Evolutionary conservation across 2,113 vertebrate genomes (phyloP).

Genomic region (Felis chaus): DNA sequence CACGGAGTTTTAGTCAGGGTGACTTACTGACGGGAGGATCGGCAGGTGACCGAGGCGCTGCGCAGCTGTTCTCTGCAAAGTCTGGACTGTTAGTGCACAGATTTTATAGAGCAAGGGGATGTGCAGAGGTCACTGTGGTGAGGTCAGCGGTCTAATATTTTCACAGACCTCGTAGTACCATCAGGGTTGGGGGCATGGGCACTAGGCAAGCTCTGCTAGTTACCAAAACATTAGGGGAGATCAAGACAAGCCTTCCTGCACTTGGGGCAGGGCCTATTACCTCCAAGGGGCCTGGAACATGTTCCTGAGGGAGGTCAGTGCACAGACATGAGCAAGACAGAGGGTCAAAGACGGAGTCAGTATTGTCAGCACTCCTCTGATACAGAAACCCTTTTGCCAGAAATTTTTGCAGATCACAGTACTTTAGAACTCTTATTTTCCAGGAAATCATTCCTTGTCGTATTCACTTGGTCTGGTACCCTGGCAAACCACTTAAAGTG

Average conservation of each 20-base stretch:
- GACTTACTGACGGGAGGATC: neutral
- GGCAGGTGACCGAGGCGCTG: neutral
- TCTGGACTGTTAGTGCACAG: neutral
- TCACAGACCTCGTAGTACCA: neutral
- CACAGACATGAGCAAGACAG: neutral
- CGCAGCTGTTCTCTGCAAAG: neutral
- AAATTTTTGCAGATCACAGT: rapidly evolving
- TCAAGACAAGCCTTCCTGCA: neutral
- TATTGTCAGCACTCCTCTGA: neutral
- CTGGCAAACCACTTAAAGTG: conserved; percentile 68
- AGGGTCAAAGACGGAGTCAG: neutral
- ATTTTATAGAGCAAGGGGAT: neutral
- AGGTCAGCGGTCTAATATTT: neutral
- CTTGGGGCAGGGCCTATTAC: neutral
- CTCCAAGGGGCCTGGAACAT: neutral
- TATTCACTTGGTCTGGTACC: conserved; percentile 83
- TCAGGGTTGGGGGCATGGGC: neutral
- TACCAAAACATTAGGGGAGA: neutral
- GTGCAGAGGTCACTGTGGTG: neutral
- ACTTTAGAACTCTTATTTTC: conserved; percentile 24
- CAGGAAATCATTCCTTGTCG: conserved; percentile 84
- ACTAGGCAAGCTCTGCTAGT: neutral
- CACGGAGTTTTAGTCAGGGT: neutral
- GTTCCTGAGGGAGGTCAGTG: neutral
- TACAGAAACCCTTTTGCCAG: neutral